A percentile compares a stretch with the other conserved stretches of the same genome.
phyloP scores from a whole-genome alignment of 2,888 invertebrate genomes.

The Eristalis intricaria region DNA sequence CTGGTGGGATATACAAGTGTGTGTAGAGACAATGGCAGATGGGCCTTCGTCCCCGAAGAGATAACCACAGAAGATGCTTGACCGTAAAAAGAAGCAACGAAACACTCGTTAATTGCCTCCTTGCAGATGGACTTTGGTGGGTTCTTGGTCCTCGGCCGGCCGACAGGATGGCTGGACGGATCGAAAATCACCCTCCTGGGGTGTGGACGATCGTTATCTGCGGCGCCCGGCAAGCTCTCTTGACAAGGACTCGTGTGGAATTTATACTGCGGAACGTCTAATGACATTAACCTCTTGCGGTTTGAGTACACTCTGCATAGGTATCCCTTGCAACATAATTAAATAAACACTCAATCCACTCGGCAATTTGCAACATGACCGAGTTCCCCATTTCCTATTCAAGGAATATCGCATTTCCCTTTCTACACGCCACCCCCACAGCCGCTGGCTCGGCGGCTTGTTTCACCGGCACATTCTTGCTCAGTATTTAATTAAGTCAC shows the following conservation, averaged over 20 bases:
- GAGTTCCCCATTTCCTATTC: constrained; percentile 30
- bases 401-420: not conserved
- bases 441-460: not conserved
- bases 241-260: not conserved
- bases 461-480: constrained; percentile 18
- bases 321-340: constrained; percentile 19
- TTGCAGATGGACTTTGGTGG: not conserved
- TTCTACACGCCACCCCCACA: not conserved
- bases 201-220: not conserved
- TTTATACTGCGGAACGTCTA: not conserved
- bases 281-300: not conserved
- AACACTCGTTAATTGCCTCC: not conserved
- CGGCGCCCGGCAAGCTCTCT: not conserved
- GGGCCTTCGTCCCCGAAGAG: not conserved
- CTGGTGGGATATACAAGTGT: constrained; percentile 11
- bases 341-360: constrained; percentile 31
- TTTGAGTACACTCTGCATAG: constrained; percentile 7
- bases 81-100: constrained; percentile 6
- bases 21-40: constrained; percentile 5
- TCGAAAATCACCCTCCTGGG: no score
- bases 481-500: constrained; percentile 34
- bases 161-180: not conserved
- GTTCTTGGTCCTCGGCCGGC: not conserved
- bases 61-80: constrained; percentile 7
- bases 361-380: constrained; percentile 42